These are phyloP conservation scores for Sebastes kiyomatsui DNA, from an alignment of 2,797 vertebrate species.

Conservation along the genomic window DNA sequence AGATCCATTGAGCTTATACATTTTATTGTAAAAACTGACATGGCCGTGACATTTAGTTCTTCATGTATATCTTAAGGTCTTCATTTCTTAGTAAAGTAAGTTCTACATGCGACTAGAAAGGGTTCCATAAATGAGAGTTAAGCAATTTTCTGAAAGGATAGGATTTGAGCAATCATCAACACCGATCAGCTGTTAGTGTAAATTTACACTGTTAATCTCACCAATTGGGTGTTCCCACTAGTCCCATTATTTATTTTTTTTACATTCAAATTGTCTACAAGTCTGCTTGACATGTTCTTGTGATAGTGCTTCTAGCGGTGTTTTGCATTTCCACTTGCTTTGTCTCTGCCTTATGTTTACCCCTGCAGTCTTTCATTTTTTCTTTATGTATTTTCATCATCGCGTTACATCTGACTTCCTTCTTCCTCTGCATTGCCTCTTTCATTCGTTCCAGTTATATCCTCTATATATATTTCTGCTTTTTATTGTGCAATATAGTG, in stretches of 20 bases:
- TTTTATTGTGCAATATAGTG: not conserved
- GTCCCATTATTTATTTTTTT: constrained; percentile 26
- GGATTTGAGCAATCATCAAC: not conserved
- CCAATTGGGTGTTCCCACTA: constrained; percentile 4
- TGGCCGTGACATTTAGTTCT: not conserved
- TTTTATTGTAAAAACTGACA: not conserved
- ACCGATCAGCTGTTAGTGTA: constrained; percentile 2
- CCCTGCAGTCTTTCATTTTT: constrained; percentile 48
- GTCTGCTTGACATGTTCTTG: constrained; percentile 36
- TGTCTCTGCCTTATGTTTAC: constrained; percentile 54
- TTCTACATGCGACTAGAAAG: not conserved
- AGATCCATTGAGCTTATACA: not conserved
- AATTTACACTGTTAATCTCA: constrained; percentile 15
- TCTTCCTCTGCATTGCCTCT: constrained; percentile 11
- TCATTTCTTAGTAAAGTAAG: not conserved
- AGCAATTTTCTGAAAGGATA: not conserved
- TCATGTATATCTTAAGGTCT: not conserved
- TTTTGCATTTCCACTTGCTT: constrained; percentile 64
- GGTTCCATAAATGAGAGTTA: not conserved
- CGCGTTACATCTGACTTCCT: constrained; percentile 30
- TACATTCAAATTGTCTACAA: constrained; percentile 14
- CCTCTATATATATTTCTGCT: not conserved
- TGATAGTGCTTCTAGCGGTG: constrained; percentile 34
- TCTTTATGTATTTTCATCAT: constrained; percentile 38
- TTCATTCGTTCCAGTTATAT: constrained; percentile 33